phyloP scores from a whole-genome alignment of 1,140 invertebrate species.

The Dinoponera quadriceps region DNA sequence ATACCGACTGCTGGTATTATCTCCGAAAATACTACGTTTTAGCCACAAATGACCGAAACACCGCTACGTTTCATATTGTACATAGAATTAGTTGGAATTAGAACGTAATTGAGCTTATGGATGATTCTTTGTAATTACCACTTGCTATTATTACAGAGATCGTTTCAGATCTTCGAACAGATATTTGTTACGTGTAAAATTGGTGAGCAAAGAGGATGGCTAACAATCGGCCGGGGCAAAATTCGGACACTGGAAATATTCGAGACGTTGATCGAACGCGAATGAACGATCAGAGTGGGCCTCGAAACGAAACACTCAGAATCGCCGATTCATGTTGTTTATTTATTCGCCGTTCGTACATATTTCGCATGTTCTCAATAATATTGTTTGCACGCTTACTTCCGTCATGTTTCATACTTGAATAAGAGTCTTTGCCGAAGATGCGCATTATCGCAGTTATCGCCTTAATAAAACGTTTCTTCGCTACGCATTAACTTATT shows the following conservation, averaged over 20 bases:
- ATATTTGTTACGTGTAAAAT: neutral
- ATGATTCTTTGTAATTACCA: conserved; percentile 26
- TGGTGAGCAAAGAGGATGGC: neutral
- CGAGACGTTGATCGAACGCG: neutral
- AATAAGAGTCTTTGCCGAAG: conserved; percentile 73
- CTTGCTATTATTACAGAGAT: neutral
- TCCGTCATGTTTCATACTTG: conserved; percentile 72
- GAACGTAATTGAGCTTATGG: conserved; percentile 16
- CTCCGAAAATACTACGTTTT: neutral
- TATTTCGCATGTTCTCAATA: conserved; percentile 72
- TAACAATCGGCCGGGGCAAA: neutral
- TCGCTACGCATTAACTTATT: conserved; percentile 81
- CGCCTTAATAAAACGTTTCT: conserved; percentile 80
- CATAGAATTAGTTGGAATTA: conserved; percentile 38
- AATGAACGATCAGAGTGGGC: conserved; percentile 23
- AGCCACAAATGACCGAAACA: conserved; percentile 1
- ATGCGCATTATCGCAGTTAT: conserved; percentile 76
- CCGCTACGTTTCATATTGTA: too few species aligned
- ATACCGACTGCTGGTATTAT: conserved; percentile 31
- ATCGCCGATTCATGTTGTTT: conserved; percentile 77
- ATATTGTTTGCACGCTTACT: conserved; percentile 70
- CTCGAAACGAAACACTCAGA: conserved; percentile 32
- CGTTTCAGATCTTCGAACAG: neutral
- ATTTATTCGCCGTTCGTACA: conserved; percentile 82
- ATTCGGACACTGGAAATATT: conserved; percentile 1